Evolutionary conservation across 2,113 vertebrate species (phyloP).

Genomic region (Sinocyclocheilus rhinocerous): DNA sequence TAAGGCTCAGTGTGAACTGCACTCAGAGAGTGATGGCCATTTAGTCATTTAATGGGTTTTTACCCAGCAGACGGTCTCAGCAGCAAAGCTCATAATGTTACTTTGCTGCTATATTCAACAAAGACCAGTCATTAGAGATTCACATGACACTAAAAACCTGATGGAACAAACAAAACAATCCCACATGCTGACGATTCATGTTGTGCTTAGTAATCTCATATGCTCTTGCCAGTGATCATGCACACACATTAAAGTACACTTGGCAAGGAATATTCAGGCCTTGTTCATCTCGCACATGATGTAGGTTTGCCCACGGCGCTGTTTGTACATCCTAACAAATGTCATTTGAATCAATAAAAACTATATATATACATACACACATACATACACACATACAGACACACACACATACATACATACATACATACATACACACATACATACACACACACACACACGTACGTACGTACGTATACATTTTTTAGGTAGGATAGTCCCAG

Average conservation of each 20-base stretch:
- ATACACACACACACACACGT: no score
- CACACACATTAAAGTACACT: not conserved
- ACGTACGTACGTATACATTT: no score
- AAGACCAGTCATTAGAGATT: conserved; percentile 25
- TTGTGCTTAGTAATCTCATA: not conserved
- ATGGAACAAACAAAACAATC: conserved; percentile 24
- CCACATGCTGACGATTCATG: conserved; percentile 22
- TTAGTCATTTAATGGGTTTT: conserved; percentile 25
- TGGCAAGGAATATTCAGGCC: not conserved
- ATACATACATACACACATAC: no score
- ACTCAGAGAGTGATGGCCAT: conserved; percentile 16
- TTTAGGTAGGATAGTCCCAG: no score
- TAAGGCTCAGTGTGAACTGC: conserved; percentile 35
- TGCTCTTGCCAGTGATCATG: not conserved
- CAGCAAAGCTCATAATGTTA: not conserved
- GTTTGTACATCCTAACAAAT: not conserved
- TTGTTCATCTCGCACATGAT: no score
- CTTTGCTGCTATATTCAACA: conserved; percentile 12
- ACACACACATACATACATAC: no score
- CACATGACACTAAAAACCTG: conserved; percentile 22
- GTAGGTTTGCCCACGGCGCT: not conserved
- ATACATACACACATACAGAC: no score
- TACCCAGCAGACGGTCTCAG: not conserved
- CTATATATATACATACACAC: no score
- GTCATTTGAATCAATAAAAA: conserved; percentile 22